Percentiles rank a stretch among this genome's conserved stretches.
Evolutionary conservation across 1,140 invertebrate genomes (phyloP).

Genomic region (Drosophila grimshawi): DNA sequence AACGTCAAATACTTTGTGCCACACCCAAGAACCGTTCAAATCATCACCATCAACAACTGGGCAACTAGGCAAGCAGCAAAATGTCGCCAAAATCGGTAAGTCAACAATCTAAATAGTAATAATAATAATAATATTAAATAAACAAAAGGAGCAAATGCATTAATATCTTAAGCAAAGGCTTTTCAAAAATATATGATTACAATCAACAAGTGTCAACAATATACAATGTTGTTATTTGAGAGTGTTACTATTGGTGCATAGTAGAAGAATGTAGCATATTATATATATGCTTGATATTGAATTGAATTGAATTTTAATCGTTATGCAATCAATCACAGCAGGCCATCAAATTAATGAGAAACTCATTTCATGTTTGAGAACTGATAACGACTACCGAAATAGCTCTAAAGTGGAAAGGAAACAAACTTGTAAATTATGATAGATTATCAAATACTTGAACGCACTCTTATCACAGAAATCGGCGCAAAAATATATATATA

Average conservation of each 20-base stretch:
- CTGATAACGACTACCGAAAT: slow-evolving; percentile 28
- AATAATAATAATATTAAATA: neutral
- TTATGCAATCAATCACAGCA: slow-evolving; percentile 42
- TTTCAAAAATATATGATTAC: no score
- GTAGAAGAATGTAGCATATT: no score
- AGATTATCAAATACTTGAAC: slow-evolving; percentile 25
- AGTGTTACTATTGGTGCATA: no score
- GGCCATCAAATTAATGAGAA: slow-evolving; percentile 46
- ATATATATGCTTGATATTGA: slow-evolving; percentile 1
- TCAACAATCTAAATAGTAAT: slow-evolving; percentile 5
- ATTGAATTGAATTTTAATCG: slow-evolving; percentile 20
- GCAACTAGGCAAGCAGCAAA: slow-evolving; percentile 64
- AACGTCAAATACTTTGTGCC: slow-evolving; percentile 24
- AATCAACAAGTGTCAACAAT: no score
- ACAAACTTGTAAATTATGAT: slow-evolving; percentile 40
- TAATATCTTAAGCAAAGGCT: no score
- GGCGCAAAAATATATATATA: no score
- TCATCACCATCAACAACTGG: slow-evolving; percentile 32
- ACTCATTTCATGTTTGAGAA: slow-evolving; percentile 40
- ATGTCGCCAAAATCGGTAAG: slow-evolving; percentile 83
- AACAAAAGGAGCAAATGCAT: no score
- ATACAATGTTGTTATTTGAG: no score
- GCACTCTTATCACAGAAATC: no score
- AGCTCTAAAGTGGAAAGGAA: slow-evolving; percentile 6
- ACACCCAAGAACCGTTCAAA: slow-evolving; percentile 30